A percentile compares a stretch with the other conserved stretches of the same genome.
phyloP scores from a whole-genome alignment of 2,888 invertebrate genomes.

The Cephus pulcher region DNA sequence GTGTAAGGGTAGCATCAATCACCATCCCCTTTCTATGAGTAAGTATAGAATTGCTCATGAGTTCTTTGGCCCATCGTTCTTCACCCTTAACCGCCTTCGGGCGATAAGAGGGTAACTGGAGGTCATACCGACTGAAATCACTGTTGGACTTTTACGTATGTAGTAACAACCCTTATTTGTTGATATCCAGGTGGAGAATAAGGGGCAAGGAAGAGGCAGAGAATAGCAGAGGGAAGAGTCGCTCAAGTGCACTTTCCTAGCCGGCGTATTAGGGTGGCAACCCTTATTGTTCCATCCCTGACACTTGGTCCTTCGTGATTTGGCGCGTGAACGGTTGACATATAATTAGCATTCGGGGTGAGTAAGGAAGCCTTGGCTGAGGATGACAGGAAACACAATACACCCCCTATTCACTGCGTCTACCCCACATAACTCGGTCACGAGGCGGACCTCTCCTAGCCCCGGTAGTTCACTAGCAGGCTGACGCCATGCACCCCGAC shows the following conservation, averaged over 20 bases:
- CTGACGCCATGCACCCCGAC: conserved; percentile 22
- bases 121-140: neutral
- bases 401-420: conserved; percentile 42
- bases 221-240: neutral
- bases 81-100: conserved; percentile 42
- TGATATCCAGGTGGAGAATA: neutral
- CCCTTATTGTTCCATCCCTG: conserved; percentile 48
- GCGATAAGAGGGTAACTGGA: conserved; percentile 49
- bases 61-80: conserved; percentile 55
- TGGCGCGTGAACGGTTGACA: conserved; percentile 49
- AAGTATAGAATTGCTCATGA: conserved; percentile 43
- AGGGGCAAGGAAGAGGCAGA: neutral
- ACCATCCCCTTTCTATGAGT: conserved; percentile 44
- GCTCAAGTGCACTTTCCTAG: neutral
- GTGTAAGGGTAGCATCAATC: conserved; percentile 58
- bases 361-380: conserved; percentile 59
- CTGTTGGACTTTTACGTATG: neutral
- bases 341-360: conserved; percentile 64
- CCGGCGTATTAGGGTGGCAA: conserved; percentile 5
- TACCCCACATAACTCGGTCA: conserved; percentile 50
- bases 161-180: neutral
- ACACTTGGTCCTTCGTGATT: conserved; percentile 43
- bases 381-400: conserved; percentile 63
- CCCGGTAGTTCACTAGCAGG: conserved; percentile 6
- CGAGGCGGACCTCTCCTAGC: conserved; percentile 38